Evolutionary conservation across 2,797 vertebrate species (phyloP).

Genomic region (Poecilia picta): DNA sequence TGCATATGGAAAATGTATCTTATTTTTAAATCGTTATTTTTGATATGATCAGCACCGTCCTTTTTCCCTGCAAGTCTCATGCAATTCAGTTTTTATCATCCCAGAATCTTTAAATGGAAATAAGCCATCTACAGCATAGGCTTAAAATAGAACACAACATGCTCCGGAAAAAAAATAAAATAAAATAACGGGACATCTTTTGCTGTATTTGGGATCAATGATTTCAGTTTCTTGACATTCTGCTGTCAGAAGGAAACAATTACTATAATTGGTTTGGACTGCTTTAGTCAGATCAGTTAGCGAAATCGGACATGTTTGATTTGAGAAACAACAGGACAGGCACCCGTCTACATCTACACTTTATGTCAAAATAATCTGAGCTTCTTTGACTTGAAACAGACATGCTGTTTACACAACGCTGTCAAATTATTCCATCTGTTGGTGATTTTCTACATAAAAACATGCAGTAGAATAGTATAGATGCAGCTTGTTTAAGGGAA

Average conservation of each 20-base stretch:
- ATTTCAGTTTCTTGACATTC: not conserved
- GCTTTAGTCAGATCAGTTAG: not conserved
- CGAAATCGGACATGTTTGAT: not conserved
- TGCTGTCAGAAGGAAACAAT: not conserved
- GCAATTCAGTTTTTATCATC: not conserved
- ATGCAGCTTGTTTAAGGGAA: not conserved
- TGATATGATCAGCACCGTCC: not conserved
- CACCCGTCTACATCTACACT: not conserved
- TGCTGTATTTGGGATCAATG: not conserved
- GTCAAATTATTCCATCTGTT: not conserved
- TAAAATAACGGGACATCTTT: not conserved
- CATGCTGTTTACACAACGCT: not conserved
- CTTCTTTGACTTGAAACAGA: constrained; percentile 6
- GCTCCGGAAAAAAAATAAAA: not conserved
- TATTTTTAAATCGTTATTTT: not conserved
- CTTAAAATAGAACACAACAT: not conserved
- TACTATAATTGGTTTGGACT: not conserved
- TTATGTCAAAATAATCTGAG: not conserved
- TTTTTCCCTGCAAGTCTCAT: not conserved
- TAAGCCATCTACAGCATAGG: not conserved
- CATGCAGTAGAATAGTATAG: not conserved
- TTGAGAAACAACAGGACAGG: constrained; percentile 2
- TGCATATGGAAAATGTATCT: not conserved
- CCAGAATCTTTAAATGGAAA: not conserved
- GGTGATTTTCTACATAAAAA: not conserved